A percentile compares a stretch with the other conserved stretches of the same genome.
phyloP scores from a whole-genome alignment of 2,797 vertebrate species.

The Clamator glandarius region DNA sequence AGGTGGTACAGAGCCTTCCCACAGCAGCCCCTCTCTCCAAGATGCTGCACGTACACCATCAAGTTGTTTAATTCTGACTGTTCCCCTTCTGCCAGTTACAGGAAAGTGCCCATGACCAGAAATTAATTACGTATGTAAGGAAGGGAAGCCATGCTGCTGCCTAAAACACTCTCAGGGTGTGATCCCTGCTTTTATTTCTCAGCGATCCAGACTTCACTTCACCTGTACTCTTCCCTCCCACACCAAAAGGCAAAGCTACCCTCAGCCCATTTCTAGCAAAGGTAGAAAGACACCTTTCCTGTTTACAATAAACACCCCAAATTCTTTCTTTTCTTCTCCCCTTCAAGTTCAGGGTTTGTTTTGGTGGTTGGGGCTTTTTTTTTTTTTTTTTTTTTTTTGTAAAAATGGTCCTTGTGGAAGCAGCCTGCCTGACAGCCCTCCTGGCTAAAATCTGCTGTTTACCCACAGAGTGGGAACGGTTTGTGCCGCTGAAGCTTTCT shows the following conservation, averaged over 20 bases:
- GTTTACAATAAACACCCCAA: not conserved
- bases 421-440: constrained; percentile 40
- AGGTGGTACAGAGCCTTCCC: not conserved
- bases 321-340: not conserved
- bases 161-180: not conserved
- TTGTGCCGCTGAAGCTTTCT: constrained; percentile 10
- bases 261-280: not conserved
- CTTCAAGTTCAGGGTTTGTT: not conserved
- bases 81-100: not conserved
- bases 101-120: not conserved
- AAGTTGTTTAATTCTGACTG: not conserved
- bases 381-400: not conserved
- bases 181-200: not conserved
- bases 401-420: not conserved
- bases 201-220: not conserved
- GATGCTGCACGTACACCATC: not conserved
- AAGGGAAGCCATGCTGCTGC: not conserved
- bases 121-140: not conserved
- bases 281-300: not conserved
- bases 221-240: not conserved
- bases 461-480: not conserved
- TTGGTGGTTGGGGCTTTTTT: not conserved
- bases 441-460: constrained; percentile 59
- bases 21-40: not conserved
- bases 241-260: not conserved